phyloP scores from a whole-genome alignment of 1,140 invertebrate genomes.

The Paraescarpia echinospica region DNA sequence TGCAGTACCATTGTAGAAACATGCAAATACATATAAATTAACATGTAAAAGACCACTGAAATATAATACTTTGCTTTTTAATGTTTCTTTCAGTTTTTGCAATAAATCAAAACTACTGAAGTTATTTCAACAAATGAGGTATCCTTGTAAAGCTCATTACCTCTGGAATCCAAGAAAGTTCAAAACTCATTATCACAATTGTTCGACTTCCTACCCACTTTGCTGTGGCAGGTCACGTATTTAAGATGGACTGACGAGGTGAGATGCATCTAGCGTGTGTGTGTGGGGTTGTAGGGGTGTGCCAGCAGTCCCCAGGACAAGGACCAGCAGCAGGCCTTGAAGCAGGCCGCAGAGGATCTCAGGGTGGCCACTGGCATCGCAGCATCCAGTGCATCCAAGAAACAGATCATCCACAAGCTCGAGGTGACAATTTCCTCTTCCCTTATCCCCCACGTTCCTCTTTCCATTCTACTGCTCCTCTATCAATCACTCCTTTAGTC shows the following conservation, averaged over 20 bases:
- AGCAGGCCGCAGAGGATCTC: conserved; percentile 87
- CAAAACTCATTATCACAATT: no score
- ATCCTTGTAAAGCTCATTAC: no score
- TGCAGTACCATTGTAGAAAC: no score
- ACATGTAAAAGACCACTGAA: no score
- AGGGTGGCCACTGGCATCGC: conserved; percentile 80
- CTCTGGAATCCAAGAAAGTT: no score
- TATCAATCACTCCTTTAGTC: not conserved
- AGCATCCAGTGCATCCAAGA: conserved; percentile 75
- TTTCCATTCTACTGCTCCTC: not conserved
- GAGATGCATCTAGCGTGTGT: not conserved
- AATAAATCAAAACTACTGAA: no score
- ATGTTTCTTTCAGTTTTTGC: no score
- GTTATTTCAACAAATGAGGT: no score
- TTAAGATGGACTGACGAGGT: not conserved
- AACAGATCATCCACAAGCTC: conserved; percentile 74
- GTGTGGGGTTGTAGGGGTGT: conserved; percentile 66
- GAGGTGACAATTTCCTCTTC: conserved; percentile 60
- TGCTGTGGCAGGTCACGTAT: no score
- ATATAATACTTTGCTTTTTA: no score
- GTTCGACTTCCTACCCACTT: no score
- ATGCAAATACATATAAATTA: no score
- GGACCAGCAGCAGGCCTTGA: conserved; percentile 78
- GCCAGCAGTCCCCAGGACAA: conserved; percentile 82
- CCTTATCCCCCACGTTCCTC: not conserved